These are phyloP conservation scores for Drosophila aff. DNA, from an alignment of 1,140 invertebrate genomes.

Conservation along the genomic window DNA sequence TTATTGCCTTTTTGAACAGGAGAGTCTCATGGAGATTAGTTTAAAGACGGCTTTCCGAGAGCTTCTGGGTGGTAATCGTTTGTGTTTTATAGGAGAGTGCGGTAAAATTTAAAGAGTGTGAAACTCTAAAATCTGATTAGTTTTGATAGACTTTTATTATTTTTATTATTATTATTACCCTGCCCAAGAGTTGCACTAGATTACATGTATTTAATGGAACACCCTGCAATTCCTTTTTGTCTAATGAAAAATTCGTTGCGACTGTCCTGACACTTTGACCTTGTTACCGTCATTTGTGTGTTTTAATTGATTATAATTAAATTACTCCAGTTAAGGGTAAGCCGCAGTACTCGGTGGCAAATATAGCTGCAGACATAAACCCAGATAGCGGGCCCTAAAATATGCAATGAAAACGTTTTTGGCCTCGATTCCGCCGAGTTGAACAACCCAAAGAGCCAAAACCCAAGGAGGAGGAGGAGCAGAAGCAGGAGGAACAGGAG, in stretches of 20 bases:
- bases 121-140: too few relatives aligned
- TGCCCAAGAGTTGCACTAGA: too few relatives aligned
- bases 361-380: constrained; percentile 55
- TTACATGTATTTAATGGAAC: too few relatives aligned
- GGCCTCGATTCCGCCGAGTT: constrained; percentile 68
- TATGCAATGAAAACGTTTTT: constrained; percentile 70
- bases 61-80: neutral
- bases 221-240: neutral
- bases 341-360: neutral
- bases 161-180: too few relatives aligned
- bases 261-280: constrained; percentile 28
- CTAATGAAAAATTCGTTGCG: constrained; percentile 5
- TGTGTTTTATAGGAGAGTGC: neutral
- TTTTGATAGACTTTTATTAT: too few relatives aligned
- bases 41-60: neutral
- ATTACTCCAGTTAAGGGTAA: neutral
- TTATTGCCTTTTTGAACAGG: neutral
- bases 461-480: neutral
- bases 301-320: constrained; percentile 46
- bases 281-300: constrained; percentile 12
- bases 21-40: neutral
- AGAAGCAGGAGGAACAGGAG: neutral
- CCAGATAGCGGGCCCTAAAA: constrained; percentile 43
- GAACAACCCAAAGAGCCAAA: constrained; percentile 60
- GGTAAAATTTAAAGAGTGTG: neutral